A percentile compares a stretch with the other conserved stretches of the same genome.
Conservation (phyloP, 2,113 vertebrate genomes). For the Lasiurus cinereus region DNA sequence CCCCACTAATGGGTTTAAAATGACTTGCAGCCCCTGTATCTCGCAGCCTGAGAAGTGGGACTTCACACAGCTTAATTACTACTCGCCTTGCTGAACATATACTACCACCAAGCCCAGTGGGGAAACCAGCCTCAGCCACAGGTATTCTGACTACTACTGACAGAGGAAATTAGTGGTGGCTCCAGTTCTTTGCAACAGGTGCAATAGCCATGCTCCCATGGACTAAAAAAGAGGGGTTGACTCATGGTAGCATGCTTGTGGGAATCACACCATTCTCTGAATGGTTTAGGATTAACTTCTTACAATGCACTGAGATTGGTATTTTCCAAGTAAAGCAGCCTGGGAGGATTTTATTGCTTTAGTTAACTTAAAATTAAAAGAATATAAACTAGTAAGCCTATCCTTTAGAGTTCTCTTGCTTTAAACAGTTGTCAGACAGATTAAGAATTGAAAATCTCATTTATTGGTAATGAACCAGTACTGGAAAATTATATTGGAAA, state of each 20-base stretch:
- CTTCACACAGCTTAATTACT: conserved; percentile 46
- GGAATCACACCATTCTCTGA: background rate
- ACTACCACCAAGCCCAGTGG: background rate
- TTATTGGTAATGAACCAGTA: background rate
- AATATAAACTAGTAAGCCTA: background rate
- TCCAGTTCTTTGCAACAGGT: background rate
- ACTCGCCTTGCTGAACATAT: background rate
- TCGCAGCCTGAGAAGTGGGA: conserved; percentile 15
- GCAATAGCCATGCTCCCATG: background rate
- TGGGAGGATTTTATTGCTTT: conserved; percentile 12
- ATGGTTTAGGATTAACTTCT: background rate
- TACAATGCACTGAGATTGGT: background rate
- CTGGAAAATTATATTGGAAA: conserved; percentile 37
- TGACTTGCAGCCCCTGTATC: background rate
- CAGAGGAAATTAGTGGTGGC: background rate
- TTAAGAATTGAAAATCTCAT: background rate
- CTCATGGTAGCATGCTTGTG: background rate
- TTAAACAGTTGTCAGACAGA: conserved; percentile 16
- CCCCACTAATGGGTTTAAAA: background rate
- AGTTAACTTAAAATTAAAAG: conserved; percentile 36
- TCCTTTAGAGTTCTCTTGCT: conserved; percentile 21
- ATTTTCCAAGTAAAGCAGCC: conserved; percentile 51
- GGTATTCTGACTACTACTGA: background rate
- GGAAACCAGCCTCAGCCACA: background rate
- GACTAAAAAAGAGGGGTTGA: background rate